Evolutionary conservation across 2,113 vertebrate genomes (phyloP), one percentile per base, ranked within the genome.

Genomic region (Haemorhous mexicanus): DNA sequence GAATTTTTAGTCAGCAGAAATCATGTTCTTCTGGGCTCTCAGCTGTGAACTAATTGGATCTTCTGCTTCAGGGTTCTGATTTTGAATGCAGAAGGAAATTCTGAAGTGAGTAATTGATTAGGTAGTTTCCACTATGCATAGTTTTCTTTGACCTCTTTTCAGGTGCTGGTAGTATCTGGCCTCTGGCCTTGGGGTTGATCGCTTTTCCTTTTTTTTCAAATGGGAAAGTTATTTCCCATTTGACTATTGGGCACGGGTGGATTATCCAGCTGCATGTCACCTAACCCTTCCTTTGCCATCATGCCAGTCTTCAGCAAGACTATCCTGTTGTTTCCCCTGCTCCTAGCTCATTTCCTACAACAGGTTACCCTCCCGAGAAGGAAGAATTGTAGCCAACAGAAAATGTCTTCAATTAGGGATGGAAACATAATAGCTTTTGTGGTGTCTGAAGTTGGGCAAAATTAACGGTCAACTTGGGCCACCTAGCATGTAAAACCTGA

Each of bases 301-400:
- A 0, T 69, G 19, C 16, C 64, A 33, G 7, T 79, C 69, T 78
- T 72, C 66, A 61, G 21, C 27, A 7, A 23, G 33, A 49, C 3
- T 4, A 3, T 11, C 3, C 11, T 9, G 16, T 73, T 0, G 1
- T 55, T 77, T 63, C 33, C 47, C 5, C 2, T 37, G 9, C 72
- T 82, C 19, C 3, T 41, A 49, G 24, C 10, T 10, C 1, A 0
- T 37, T 75, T 87, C 43, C 70, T 56, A 1, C 12, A 37, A n/a
- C 70, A 53, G 55, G 47, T 58, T 56, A 23, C 5, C n/a, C 20
- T 85, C 46, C 22, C 1, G 8, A 26, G 41, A 63, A 11, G 0
- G 6, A 44, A 47, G 39, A 44, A 33, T 41, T 86, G 58, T 80
- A 66, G 72, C 76, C 32, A 55, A n/a, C 13, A 67, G n/a, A 80